Percentiles rank a stretch among this genome's conserved stretches.
phyloP scores from a whole-genome alignment of 2,113 vertebrate species.

The Struthio camelus region DNA sequence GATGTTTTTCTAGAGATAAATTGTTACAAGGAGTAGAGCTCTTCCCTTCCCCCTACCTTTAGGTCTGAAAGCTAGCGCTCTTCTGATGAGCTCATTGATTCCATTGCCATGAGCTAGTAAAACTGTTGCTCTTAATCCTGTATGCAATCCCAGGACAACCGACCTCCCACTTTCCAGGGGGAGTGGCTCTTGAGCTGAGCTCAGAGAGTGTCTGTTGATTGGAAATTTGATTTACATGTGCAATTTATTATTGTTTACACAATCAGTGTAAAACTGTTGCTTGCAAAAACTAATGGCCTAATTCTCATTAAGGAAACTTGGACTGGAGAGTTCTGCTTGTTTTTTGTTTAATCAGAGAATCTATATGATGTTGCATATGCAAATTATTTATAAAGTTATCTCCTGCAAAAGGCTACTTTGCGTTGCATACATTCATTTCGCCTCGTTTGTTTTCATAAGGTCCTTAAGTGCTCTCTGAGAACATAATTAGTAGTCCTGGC shows the following conservation, averaged over 20 bases:
- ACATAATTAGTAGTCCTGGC: background rate
- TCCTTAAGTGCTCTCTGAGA: background rate
- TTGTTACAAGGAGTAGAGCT: rapidly evolving
- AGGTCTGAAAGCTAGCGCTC: background rate
- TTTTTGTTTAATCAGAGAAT: background rate
- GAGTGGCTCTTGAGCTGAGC: background rate
- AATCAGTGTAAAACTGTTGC: background rate
- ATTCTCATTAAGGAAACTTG: background rate
- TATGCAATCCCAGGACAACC: background rate
- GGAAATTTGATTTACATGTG: background rate
- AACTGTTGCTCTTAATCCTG: background rate
- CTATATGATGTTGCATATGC: background rate
- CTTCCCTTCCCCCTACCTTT: background rate
- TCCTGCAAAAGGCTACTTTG: background rate
- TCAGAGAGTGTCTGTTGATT: background rate
- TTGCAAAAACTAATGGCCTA: background rate
- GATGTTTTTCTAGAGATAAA: background rate
- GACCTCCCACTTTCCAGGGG: background rate
- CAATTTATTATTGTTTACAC: background rate
- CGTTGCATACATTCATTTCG: background rate
- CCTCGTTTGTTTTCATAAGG: background rate
- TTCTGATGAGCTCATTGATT: constrained; percentile 18
- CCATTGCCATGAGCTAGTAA: background rate
- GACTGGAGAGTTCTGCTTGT: background rate
- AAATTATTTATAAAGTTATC: background rate